These are phyloP conservation scores for Erebia aethiops DNA, from an alignment of 2,888 invertebrate genomes.

Conservation along the genomic window DNA sequence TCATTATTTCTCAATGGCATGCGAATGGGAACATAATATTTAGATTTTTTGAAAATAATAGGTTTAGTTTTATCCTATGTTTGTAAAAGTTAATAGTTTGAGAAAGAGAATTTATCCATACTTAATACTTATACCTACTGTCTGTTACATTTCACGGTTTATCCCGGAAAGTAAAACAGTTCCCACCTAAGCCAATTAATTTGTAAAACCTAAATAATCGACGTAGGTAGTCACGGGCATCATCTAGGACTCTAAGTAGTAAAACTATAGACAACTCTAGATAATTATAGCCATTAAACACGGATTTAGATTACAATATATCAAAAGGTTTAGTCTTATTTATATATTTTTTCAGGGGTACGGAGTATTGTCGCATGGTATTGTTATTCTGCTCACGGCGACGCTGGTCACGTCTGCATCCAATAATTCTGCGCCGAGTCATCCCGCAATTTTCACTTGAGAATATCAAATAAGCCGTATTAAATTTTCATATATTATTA, in stretches of 20 bases:
- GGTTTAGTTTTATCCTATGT: neutral
- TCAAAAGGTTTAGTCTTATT: neutral
- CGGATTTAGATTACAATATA: neutral
- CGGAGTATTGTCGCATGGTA: slow-evolving; percentile 52
- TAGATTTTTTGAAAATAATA: neutral
- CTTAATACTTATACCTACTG: too few species aligned
- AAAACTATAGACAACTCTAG: too few species aligned
- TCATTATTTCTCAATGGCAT: too few species aligned
- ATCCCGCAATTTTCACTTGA: slow-evolving; percentile 69
- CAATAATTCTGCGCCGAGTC: slow-evolving; percentile 76
- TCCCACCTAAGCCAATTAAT: too few species aligned
- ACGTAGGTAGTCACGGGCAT: too few species aligned
- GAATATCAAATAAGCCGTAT: slow-evolving; percentile 68
- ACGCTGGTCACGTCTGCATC: slow-evolving; percentile 69
- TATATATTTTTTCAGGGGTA: slow-evolving; percentile 30
- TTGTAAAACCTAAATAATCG: too few species aligned
- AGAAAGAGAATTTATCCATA: too few species aligned
- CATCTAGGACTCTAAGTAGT: too few species aligned
- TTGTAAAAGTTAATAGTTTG: too few species aligned
- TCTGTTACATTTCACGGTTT: too few species aligned
- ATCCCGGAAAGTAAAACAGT: too few species aligned
- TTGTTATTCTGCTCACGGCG: slow-evolving; percentile 70
- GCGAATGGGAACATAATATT: too few species aligned
- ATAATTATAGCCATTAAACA: neutral
- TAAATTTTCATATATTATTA: slow-evolving; percentile 39